phyloP scores from a whole-genome alignment of 2,888 invertebrate species.

The Cerceris ruficornis region DNA sequence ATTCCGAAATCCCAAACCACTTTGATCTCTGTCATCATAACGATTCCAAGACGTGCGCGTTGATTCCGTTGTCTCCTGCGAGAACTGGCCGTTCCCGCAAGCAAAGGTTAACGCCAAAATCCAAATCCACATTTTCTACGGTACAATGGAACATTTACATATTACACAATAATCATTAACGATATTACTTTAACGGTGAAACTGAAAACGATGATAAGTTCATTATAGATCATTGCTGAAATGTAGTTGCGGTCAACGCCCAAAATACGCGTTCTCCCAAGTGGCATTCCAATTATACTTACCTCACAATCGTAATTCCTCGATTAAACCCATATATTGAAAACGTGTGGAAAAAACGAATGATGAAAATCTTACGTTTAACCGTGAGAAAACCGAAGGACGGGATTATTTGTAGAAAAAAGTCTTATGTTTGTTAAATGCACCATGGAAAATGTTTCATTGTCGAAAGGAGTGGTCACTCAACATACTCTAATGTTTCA shows the following conservation, averaged over 20 bases:
- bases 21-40: conserved; percentile 66
- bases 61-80: conserved; percentile 61
- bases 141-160: not conserved
- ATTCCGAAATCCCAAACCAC: conserved; percentile 51
- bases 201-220: not conserved
- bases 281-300: conserved; percentile 20
- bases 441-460: conserved; percentile 30
- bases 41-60: conserved; percentile 70
- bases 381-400: not conserved
- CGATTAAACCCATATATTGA: conserved; percentile 27
- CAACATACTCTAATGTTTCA: conserved; percentile 25
- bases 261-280: conserved; percentile 39
- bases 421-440: not conserved
- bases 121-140: conserved; percentile 70
- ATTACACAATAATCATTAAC: not conserved
- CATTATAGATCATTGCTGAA: conserved; percentile 12
- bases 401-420: not conserved
- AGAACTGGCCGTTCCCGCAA: conserved; percentile 61
- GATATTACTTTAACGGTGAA: not conserved
- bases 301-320: conserved; percentile 15
- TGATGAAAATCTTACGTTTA: not conserved
- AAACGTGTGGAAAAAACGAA: not conserved
- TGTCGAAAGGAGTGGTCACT: conserved; percentile 47
- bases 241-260: conserved; percentile 51
- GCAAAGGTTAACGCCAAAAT: conserved; percentile 65